phyloP scores from a whole-genome alignment of 1,140 invertebrate genomes.

The Paraescarpia echinospica region DNA sequence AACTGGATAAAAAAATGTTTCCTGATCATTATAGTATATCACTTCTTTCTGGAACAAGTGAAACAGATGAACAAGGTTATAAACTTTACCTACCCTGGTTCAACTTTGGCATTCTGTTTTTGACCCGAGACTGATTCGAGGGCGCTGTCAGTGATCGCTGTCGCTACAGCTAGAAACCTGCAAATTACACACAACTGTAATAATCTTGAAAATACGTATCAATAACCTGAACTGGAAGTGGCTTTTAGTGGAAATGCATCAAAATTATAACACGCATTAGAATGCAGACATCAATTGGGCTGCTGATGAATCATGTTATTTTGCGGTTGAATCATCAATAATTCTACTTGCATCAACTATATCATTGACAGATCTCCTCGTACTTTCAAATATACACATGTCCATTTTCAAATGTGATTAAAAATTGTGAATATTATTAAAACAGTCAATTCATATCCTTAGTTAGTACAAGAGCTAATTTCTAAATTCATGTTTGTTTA shows the following conservation, averaged over 20 bases:
- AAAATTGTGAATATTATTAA: no score
- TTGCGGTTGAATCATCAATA: not conserved
- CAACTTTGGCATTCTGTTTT: slow-evolving; percentile 91
- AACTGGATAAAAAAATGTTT: not conserved
- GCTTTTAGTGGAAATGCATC: not conserved
- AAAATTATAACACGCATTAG: not conserved
- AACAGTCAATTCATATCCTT: no score
- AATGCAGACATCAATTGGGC: no score
- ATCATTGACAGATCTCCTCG: no score
- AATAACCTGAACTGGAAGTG: not conserved
- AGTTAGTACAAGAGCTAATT: no score
- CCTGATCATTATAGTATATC: not conserved
- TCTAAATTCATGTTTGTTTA: no score
- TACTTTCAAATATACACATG: not conserved
- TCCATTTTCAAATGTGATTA: no score
- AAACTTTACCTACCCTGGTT: slow-evolving; percentile 68
- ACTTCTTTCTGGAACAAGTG: not conserved
- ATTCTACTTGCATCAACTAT: not conserved
- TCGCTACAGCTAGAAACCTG: slow-evolving; percentile 89
- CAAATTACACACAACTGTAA: not conserved
- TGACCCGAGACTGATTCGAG: slow-evolving; percentile 96
- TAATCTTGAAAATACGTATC: not conserved
- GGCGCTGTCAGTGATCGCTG: slow-evolving; percentile 88
- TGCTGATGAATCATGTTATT: no score
- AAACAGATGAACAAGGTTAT: not conserved